These are phyloP conservation scores for Psittacus erithacus DNA, from an alignment of 2,113 vertebrate species.

Conservation along the genomic window DNA sequence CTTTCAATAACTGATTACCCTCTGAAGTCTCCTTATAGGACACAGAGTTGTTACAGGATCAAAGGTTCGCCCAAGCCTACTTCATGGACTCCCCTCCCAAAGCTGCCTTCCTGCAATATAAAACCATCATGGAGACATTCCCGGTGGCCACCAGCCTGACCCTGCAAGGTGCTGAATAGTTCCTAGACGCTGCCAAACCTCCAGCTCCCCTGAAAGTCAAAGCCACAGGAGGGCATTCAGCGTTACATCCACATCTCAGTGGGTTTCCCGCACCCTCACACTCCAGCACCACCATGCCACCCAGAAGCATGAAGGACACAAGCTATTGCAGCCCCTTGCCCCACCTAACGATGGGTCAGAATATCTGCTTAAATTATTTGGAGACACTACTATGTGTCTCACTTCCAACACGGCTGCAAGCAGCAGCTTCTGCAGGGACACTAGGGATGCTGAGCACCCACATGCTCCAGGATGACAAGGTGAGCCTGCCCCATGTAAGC, in stretches of 20 bases:
- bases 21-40: neutral
- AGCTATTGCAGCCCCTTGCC: neutral
- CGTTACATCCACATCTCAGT: fast-evolving
- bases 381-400: fast-evolving
- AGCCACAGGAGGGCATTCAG: neutral
- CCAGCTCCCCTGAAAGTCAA: neutral
- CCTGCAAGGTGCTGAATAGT: neutral
- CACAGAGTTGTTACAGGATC: fast-evolving
- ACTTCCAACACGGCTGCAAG: neutral
- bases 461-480: neutral
- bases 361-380: neutral
- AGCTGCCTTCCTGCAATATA: neutral
- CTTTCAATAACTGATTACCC: neutral
- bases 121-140: neutral
- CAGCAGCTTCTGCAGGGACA: neutral
- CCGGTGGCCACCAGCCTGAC: neutral
- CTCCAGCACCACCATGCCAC: neutral
- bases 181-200: neutral
- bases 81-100: neutral
- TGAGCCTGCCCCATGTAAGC: neutral
- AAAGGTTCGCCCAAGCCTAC: neutral
- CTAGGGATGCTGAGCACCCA: neutral
- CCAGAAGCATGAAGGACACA: fast-evolving
- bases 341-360: neutral
- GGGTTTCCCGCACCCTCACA: neutral